Base-by-base conservation (phyloP, 2,797 vertebrate species). In the Echiichthys vipera region DNA sequence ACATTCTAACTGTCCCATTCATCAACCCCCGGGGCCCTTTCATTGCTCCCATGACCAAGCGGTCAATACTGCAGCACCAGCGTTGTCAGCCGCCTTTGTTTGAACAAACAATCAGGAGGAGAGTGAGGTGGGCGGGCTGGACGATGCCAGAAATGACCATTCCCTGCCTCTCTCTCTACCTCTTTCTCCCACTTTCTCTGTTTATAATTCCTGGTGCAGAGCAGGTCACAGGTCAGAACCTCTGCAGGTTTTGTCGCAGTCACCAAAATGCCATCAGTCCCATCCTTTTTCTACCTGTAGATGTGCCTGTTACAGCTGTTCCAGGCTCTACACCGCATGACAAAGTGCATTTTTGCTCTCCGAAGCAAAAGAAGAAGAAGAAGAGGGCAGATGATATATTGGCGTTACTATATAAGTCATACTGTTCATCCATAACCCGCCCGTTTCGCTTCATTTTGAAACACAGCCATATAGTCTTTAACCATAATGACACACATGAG, bases 81-180 rank as follows among this genome's bases (percentile, higher is more conserved):
- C 82, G 59, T 78, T 89, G 84, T 85, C 71, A 32, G 74, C 40
- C 17, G 50, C 84, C 83, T 93, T 95, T 95, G 94, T 94, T 66
- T 32, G 29, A 51, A 29, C 65, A 74, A 90, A 95, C 94, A 95
- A 94, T 93, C 89, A 84, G 74, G 86, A 84, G 83, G 88, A 91
- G 88, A 85, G 89, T 70, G 86, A 88, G 76, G 82, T 75, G 70
- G 42, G 55, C 61, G 55, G 77, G 78, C 71, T 84, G 92, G 94
- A 95, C 86, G 72, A 81, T 94, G 87, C 93, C 92, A 92, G 95
- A 96, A 95, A 80, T 70, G 86, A 75, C 87, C 69, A 79, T 68
- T 88, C 91, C 80, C 62, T 81, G 62, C 83, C 80, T 75, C 72
- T 66, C 72, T 66, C 55, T 80, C 74, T 69, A 29, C 72, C 79